Percentiles rank a stretch among this genome's conserved stretches.
These are phyloP conservation scores for Megalonaias nervosa DNA, from an alignment of 1,140 invertebrate species.

Conservation along the genomic window DNA sequence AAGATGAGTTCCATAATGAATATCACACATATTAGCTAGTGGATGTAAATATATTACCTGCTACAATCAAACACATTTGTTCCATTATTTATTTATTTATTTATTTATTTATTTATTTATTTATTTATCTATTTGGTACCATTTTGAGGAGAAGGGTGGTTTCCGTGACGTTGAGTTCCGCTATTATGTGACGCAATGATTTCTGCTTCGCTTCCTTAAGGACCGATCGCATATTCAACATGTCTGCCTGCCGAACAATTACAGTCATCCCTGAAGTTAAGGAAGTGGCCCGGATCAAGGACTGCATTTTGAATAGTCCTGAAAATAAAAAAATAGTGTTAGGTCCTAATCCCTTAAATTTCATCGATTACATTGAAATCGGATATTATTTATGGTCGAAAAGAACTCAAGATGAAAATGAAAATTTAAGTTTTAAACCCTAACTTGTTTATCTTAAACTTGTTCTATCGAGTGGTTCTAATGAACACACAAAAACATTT, in stretches of 20 bases:
- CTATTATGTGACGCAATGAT: conserved; percentile 62
- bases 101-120: conserved; percentile 2
- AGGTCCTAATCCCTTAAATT: no score
- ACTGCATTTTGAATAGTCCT: conserved; percentile 35
- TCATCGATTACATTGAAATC: no score
- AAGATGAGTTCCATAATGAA: not conserved
- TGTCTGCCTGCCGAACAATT: conserved; percentile 51
- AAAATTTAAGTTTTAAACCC: no score
- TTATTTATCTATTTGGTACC: conserved; percentile 37
- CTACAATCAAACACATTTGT: not conserved
- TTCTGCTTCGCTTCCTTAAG: conserved; percentile 63
- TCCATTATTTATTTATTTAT: not conserved
- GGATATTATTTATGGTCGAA: no score
- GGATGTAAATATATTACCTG: not conserved
- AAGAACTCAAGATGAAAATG: no score
- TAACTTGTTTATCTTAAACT: no score
- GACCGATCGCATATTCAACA: conserved; percentile 53
- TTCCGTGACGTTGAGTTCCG: conserved; percentile 56
- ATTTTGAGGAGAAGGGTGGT: conserved; percentile 65
- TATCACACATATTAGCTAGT: not conserved
- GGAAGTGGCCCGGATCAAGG: conserved; percentile 22
- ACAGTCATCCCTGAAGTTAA: conserved; percentile 23
- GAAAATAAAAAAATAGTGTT: not conserved
- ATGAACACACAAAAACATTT: no score
- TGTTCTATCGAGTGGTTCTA: no score